Evolutionary conservation across 2,113 vertebrate genomes (phyloP), one percentile per base, ranked within the genome.

Genomic region (Chaetodon auriga): DNA sequence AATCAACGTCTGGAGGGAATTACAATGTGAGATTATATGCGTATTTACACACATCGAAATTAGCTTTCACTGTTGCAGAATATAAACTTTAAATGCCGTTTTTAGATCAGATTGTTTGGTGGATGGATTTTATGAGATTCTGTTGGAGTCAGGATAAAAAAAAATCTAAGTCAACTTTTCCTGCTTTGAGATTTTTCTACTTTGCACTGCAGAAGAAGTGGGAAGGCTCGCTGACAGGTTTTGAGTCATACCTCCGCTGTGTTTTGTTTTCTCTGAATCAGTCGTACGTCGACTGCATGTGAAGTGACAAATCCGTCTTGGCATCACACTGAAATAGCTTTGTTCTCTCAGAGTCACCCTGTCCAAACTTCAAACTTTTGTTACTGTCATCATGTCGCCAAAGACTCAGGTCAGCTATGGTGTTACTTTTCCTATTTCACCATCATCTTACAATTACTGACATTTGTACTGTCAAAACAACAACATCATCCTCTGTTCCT

Each of bases 231-330:
- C 53, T 82, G 85, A 87, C 73, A 79, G 41, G 57, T 71, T 85
- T 85, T 82, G 72, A 87, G 62, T 84, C 80, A 73, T 73, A 46
- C 43, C 38, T 83, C 38, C 68, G 49, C 68, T 55, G 21, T 61
- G 53, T 74, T 36, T 68, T 81, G 49, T 73, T 91, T 84, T 86
- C 66, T 87, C 38, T 75, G 81, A 86, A 78, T 78, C 75, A 82
- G 76, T 66, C 16, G 8, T 38, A 77, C 10, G 65, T 87, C 48
- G 23, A 21, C 66, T 41, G 51, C 30, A 68, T 54, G 68, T 55
- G 78, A 80, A 61, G 73, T 80, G 91, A 92, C 83, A 86, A 89
- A 92, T 88, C 25, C 13, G 66, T 76, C 35, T 61, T 90, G 91
- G 81, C 87, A 69, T 84, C 51, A 12, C 54, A 58, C 75, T 61